These are phyloP conservation scores for Haliclona indistincta DNA, from an alignment of 37 sponge, comb jelly and placozoan species.

Conservation along the genomic window DNA sequence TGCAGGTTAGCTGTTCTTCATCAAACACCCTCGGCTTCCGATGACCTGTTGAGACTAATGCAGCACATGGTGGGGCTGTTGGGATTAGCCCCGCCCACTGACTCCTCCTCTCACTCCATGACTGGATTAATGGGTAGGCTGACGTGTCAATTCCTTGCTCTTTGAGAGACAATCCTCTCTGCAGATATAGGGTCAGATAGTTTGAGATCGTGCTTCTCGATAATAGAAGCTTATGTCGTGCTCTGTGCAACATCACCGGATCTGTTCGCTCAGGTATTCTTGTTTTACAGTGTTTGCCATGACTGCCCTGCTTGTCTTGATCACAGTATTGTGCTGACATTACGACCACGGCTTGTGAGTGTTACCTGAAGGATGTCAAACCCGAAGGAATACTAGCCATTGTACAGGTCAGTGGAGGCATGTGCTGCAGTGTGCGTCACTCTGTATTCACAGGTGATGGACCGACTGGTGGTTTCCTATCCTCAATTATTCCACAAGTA, in stretches of 20 bases:
- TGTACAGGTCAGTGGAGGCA: constrained; percentile 20
- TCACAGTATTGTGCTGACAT: constrained; percentile 47
- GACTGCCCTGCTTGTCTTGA: constrained; percentile 5
- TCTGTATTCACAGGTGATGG: constrained; percentile 22
- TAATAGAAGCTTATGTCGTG: constrained; percentile 61
- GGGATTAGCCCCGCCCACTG: constrained; percentile 30
- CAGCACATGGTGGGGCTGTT: constrained; percentile 68
- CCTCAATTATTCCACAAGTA: constrained; percentile 30
- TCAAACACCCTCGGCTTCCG: constrained; percentile 27
- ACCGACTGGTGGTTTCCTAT: constrained; percentile 32
- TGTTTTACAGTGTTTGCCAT: constrained; percentile 30
- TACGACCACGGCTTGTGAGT: constrained; percentile 42
- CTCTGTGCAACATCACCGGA: constrained; percentile 48
- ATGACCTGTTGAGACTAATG: constrained; percentile 60
- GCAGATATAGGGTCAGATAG: constrained; percentile 51
- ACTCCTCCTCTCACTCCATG: constrained; percentile 33
- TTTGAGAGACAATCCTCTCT: not conserved
- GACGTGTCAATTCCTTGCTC: constrained; percentile 9
- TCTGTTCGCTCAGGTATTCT: constrained; percentile 53
- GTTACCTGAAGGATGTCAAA: constrained; percentile 68
- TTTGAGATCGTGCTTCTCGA: constrained; percentile 52
- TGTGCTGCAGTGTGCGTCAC: too few species aligned
- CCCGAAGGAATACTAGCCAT: constrained; percentile 49
- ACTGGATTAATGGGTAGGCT: constrained; percentile 51
- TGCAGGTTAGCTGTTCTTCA: constrained; percentile 54